Percentiles rank a stretch among this genome's conserved stretches.
phyloP scores from a whole-genome alignment of 1,140 invertebrate species.

The Lasioglossum baleicum region DNA sequence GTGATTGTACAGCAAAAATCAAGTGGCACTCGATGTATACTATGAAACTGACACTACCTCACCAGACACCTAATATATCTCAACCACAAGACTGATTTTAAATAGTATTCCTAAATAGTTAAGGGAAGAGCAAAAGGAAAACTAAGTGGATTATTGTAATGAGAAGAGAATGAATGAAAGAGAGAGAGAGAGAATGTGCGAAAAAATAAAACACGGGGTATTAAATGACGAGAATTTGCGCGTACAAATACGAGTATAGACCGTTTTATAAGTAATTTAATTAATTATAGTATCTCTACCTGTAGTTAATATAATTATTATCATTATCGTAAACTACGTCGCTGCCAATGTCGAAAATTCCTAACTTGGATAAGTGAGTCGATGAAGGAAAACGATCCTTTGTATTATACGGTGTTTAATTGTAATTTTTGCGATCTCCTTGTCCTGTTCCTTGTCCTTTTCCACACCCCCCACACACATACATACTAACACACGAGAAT shows the following conservation, averaged over 20 bases:
- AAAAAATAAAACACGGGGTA: slow-evolving; percentile 25
- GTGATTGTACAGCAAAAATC: slow-evolving; percentile 26
- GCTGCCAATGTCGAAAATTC: slow-evolving; percentile 57
- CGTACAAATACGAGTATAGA: slow-evolving; percentile 65
- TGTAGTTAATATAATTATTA: slow-evolving; percentile 54
- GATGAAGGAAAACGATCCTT: slow-evolving; percentile 34
- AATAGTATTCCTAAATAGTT: slow-evolving; percentile 78
- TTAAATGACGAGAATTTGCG: slow-evolving; percentile 53
- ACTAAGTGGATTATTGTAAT: slow-evolving; percentile 3
- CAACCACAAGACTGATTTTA: slow-evolving; percentile 80
- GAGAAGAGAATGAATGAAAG: slow-evolving; percentile 36
- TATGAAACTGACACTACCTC: slow-evolving; percentile 79
- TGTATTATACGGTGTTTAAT: slow-evolving; percentile 59
- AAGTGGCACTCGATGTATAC: slow-evolving; percentile 75
- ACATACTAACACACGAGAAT: background rate
- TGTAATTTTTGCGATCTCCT: slow-evolving; percentile 42
- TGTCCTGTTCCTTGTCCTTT: background rate
- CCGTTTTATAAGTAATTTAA: slow-evolving; percentile 65
- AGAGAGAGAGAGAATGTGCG: slow-evolving; percentile 2
- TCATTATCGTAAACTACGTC: slow-evolving; percentile 44
- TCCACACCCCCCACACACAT: background rate
- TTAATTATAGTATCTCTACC: slow-evolving; percentile 47
- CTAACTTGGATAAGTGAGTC: slow-evolving; percentile 42
- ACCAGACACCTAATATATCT: slow-evolving; percentile 79
- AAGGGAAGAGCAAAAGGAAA: slow-evolving; percentile 61